These are phyloP conservation scores for Ecdyonurus torrentis DNA, from an alignment of 2,888 invertebrate species.

Conservation along the genomic window DNA sequence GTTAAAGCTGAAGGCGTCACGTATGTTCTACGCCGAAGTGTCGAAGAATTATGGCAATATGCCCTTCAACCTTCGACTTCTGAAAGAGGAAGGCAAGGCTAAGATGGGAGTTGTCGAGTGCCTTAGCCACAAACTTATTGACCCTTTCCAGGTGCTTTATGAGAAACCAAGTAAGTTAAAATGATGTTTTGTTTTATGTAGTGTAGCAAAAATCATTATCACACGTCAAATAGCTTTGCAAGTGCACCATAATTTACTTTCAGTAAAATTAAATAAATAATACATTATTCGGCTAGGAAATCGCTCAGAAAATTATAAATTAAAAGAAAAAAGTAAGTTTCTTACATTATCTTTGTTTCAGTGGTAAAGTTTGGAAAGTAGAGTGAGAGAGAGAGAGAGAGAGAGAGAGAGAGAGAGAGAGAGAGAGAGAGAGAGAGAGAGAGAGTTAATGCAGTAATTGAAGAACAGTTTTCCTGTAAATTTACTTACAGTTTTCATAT, in stretches of 20 bases:
- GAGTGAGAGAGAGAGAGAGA: too few species aligned
- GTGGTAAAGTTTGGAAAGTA: too few species aligned
- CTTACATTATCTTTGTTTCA: too few species aligned
- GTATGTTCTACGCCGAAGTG: slow-evolving; percentile 77
- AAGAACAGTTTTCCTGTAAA: not conserved
- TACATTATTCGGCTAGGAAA: not conserved
- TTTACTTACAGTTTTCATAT: too few species aligned
- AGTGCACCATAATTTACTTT: too few species aligned
- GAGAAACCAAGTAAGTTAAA: slow-evolving; percentile 46
- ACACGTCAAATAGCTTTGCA: too few species aligned
- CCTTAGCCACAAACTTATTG: slow-evolving; percentile 92
- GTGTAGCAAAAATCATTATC: too few species aligned
- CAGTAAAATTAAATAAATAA: not conserved
- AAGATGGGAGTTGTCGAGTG: slow-evolving; percentile 97
- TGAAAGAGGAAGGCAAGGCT: slow-evolving; percentile 95
- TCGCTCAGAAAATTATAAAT: not conserved
- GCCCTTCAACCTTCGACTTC: slow-evolving; percentile 92
- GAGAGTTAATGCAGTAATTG: too few species aligned
- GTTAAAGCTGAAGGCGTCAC: slow-evolving; percentile 90
- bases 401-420: too few species aligned
- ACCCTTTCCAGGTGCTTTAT: slow-evolving; percentile 89
- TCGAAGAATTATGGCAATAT: slow-evolving; percentile 85
- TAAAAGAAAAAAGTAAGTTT: not conserved
- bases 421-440: too few species aligned
- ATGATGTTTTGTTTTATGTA: too few species aligned